These are phyloP conservation scores for Malurus melanocephalus DNA, from an alignment of 2,113 vertebrate species.

Conservation along the genomic window DNA sequence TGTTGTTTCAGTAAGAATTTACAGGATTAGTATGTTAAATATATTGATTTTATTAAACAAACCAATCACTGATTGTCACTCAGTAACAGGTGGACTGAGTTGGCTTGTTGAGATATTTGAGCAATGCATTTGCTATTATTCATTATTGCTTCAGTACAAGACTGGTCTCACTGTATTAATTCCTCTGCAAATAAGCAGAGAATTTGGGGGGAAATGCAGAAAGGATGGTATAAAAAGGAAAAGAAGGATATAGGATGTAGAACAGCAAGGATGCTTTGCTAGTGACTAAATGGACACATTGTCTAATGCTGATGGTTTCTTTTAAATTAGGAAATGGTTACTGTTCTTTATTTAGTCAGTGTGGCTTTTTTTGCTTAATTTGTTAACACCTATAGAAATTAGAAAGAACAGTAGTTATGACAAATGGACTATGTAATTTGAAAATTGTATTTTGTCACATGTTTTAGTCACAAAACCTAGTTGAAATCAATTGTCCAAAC, in stretches of 20 bases:
- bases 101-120: not conserved
- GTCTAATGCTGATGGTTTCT: not conserved
- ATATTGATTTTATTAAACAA: not conserved
- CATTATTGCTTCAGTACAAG: not conserved
- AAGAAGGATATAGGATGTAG: not conserved
- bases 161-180: not conserved
- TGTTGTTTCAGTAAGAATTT: not conserved
- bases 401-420: slow-evolving; percentile 13
- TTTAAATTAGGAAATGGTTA: not conserved
- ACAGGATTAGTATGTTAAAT: not conserved
- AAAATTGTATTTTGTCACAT: slow-evolving; percentile 52
- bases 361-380: not conserved
- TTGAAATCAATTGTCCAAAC: slow-evolving; percentile 60
- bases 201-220: not conserved
- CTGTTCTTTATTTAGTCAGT: not conserved
- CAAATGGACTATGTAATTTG: slow-evolving; percentile 51
- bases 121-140: not conserved
- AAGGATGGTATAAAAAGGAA: not conserved
- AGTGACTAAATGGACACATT: not conserved
- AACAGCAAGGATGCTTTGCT: not conserved
- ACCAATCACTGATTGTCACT: not conserved
- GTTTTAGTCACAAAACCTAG: slow-evolving; percentile 49
- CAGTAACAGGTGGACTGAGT: no score
- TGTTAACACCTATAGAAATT: slow-evolving; percentile 32
- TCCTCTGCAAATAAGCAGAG: not conserved